Conservation (phyloP, 2,113 vertebrate species). For the Platanista minor region DNA sequence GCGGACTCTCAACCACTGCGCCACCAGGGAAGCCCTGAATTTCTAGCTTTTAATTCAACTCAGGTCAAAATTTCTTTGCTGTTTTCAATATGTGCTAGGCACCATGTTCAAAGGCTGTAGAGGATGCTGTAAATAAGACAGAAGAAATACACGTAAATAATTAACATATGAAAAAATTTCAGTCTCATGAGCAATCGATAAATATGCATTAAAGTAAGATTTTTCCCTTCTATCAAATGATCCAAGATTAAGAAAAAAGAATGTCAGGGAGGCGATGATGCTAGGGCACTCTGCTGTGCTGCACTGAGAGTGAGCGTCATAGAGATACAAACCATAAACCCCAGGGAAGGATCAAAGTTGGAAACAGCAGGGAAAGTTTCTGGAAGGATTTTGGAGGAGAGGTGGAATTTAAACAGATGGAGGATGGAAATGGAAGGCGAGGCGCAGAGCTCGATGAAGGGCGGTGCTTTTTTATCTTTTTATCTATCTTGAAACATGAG, state of each 20-base stretch:
- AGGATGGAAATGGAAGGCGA: background rate
- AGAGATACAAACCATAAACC: background rate
- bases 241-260: background rate
- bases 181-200: background rate
- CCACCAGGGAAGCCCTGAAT: no score
- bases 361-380: background rate
- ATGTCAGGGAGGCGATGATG: background rate
- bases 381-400: background rate
- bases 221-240: background rate
- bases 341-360: background rate
- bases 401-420: background rate
- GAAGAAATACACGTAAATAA: background rate
- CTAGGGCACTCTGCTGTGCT: background rate
- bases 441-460: background rate
- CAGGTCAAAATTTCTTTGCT: background rate
- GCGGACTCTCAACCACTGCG: no score
- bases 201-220: background rate
- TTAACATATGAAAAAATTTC: background rate
- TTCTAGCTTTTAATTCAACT: background rate
- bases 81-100: background rate
- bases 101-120: background rate
- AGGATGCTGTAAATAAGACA: background rate
- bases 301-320: no score
- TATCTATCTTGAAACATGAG: background rate
- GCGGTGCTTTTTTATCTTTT: background rate